Base-by-base conservation (phyloP, 1,140 invertebrate species). In the Temnothorax curvispinosus region DNA sequence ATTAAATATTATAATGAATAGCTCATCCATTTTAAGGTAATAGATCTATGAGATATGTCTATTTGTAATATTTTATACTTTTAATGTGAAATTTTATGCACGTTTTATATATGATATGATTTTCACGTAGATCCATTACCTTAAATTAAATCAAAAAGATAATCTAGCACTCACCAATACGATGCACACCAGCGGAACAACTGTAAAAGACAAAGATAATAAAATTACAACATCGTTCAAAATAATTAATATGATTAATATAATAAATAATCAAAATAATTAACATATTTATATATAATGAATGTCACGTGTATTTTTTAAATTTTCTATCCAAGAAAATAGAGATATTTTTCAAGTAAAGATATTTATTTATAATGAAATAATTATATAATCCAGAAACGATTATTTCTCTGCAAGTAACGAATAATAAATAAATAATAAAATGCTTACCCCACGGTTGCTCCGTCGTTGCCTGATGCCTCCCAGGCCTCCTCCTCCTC, bases 341-440 rank as follows among this genome's bases (percentile, higher is more conserved):
- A 64, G 2, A 64, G 7, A 38, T 18, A 11, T 64, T 35, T 64
- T 64, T 18, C 6, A 64, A 35, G 6, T 47, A 2, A 47, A 47
- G 11, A 60, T 32, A 60, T 60, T 64, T 32, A 60, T 60, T 64
- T 64, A 64, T 64, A 64, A 64, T 38, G 3, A 64, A 38, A 38
- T 38, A 62, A 9, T 64, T 64, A 38, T 3, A 64, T n/a, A 38
- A 38, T 64, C 7, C 0, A 38, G 38, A 64, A 64, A 38, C 3
- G 35, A 64, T 38, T 8, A n/a, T 35, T 62, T 64, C 15, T 38
- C 18, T 62, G 21, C 21, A 58, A 58, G 4, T 2, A 5, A 62
- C 3, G 2, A 64, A 38, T 64, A 64, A 64, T 38, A 64, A 64
- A 64, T 64, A 64, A 64, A 64, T 35, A 60, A 60, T 60, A 38